These are phyloP conservation scores for Brevimyrus niger DNA, from an alignment of 2,113 vertebrate genomes.

Conservation along the genomic window DNA sequence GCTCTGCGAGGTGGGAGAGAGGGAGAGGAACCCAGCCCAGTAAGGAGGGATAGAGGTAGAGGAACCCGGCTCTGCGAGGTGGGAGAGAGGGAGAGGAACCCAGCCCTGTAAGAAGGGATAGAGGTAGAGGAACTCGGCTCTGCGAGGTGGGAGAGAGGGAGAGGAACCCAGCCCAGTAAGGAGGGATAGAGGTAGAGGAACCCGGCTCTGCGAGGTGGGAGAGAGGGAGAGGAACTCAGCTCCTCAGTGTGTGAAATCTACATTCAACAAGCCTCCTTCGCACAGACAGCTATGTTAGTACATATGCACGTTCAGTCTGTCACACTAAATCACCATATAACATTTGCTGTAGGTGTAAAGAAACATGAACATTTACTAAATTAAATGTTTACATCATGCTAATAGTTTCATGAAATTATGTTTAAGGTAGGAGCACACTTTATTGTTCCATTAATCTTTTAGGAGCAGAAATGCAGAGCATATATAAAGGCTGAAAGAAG, in stretches of 20 bases:
- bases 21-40: neutral
- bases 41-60: too few species aligned
- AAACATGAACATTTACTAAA: neutral
- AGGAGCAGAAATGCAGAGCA: neutral
- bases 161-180: too few species aligned
- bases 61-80: neutral
- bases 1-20: neutral
- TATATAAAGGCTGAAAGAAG: neutral
- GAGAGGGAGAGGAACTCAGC: neutral
- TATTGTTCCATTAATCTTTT: neutral
- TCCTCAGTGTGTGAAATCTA: neutral
- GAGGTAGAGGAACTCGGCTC: too few species aligned
- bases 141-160: too few species aligned
- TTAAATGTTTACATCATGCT: neutral
- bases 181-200: too few species aligned
- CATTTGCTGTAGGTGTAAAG: neutral
- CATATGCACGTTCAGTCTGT: neutral
- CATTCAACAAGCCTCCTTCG: neutral
- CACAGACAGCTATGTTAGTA: neutral
- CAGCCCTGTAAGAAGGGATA: too few species aligned
- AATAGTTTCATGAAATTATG: neutral
- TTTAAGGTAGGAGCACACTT: neutral
- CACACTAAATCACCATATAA: neutral
- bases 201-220: too few species aligned
- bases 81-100: neutral